Percentiles rank a stretch among this genome's conserved stretches.
These are phyloP conservation scores for Rattus rattus DNA, from an alignment of 2,113 vertebrate species.

Conservation along the genomic window DNA sequence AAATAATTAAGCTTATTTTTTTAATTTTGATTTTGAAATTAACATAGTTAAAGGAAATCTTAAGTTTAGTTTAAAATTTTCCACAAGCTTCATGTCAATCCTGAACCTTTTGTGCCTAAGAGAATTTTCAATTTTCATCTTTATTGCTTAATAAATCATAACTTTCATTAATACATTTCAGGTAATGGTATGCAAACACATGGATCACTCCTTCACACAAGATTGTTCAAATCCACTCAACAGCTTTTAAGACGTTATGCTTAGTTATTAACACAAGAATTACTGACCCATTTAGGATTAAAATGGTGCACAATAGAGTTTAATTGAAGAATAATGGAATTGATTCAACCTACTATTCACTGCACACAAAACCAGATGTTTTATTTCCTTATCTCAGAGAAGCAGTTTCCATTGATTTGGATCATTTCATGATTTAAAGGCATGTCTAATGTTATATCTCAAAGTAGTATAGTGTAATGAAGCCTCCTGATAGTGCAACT, in stretches of 20 bases:
- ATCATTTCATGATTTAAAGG: not conserved
- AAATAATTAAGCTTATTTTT: not conserved
- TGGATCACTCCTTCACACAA: conserved; percentile 74
- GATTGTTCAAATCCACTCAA: conserved; percentile 79
- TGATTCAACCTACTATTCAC: not conserved
- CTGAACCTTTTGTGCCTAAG: conserved; percentile 32
- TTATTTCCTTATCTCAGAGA: conserved; percentile 33
- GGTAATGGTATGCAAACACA: conserved; percentile 79
- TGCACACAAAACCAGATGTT: not conserved
- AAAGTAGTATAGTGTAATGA: not conserved
- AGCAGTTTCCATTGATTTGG: not conserved
- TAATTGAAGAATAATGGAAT: conserved; percentile 63
- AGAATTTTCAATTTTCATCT: conserved; percentile 47
- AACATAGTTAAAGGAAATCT: not conserved
- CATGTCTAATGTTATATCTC: not conserved
- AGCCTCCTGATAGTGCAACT: not conserved
- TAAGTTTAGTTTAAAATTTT: not conserved
- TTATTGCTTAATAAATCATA: conserved; percentile 76
- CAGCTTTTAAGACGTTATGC: conserved; percentile 79
- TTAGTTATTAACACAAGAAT: conserved; percentile 76
- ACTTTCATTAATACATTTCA: conserved; percentile 77
- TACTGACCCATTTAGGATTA: conserved; percentile 64
- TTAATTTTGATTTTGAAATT: conserved; percentile 27
- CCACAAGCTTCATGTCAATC: not conserved
- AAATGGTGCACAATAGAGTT: conserved; percentile 54